Evolutionary conservation across 1,140 invertebrate genomes (phyloP), one percentile per base, ranked within the genome.

Genomic region (Bombyx mori): DNA sequence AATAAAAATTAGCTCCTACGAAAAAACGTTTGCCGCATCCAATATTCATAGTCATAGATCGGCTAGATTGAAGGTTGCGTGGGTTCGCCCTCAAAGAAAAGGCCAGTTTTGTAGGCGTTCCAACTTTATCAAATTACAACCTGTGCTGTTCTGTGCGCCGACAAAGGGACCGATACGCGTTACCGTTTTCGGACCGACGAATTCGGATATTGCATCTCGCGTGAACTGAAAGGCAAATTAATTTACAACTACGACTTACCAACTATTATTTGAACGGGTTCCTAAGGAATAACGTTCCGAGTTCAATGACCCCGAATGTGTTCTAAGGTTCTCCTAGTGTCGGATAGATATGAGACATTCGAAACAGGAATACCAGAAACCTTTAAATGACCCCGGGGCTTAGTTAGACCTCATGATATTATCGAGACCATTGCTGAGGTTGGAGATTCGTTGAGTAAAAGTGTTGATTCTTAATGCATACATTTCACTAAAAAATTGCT

Each of bases 51-150:
- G 63, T 65, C 62, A 48, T 44, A 12, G 51, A 61, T 68, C 54
- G 58, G 45, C 59, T 66, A 66, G 65, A 71, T 61, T 59, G 60
- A 72, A 69, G 60, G 60, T 66, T 68, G 79, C 78, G 79, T 84
- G 79, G 79, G 78, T 63, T 66, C 62, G 66, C 67, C 73, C 65
- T 75, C 69, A 78, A 81, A 76, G 73, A 79, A 77, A 76, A 74
- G 67, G 66, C 62, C 69, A 71, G 68, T 75, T 65, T 78, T 71
- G 79, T 79, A 82, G 82, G 81, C 81, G 82, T 72, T 66, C 63
- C 69, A 67, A 76, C 75, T 79, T 82, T 84, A 86, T 86, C 77
- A 84, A 86, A 86, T 84, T 86, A 84, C 79, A 82, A 82, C 77
- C 77, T 82, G 80, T 76, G 75, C 75, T 71, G 74, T 81, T 80